Evolutionary conservation across 1,140 invertebrate genomes (phyloP), one percentile per base, ranked within the genome.

Genomic region (Eumeta japonica): DNA sequence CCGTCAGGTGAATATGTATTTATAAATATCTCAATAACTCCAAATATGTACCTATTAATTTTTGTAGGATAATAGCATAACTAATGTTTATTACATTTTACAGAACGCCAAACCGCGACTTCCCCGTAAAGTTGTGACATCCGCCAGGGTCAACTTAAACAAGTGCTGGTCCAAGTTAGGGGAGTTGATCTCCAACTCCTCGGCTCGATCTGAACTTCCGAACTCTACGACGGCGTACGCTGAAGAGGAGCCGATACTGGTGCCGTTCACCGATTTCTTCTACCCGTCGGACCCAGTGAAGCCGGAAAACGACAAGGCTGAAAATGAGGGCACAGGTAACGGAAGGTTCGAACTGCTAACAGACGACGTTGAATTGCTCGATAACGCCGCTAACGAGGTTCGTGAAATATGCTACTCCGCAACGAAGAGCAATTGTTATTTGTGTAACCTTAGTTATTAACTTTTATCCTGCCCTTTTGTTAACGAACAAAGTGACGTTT

Each of bases 161-260:
- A 73, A 71, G 56, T 78, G 78, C 55, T 81, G 79, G 79, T 67
- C 74, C 35, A 78, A 78, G 46, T 75, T 81, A 44, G 78, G 77
- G 43, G 77, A 79, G 39, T 46, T 78, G 37, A 73, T 77, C 40
- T 70, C 70, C 35, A 67, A 67, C 35, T 43, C 64, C 3, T 48
- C 65, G n/a, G 57, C 70, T 12, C 62, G 63, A 48, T 51, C 68
- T 54, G 64, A 65, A 58, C 58, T 72, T 45, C 59, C 62, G 62
- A 64, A 65, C 45, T 53, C 67, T 43, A 68, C 70, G 58, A 70
- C 68, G 67, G 67, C 50, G 32, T 60, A 62, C 45, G 39, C 51
- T 19, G 31, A 28, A 5, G 61, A 66, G 37, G 62, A 71, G 49
- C 61, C 66, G 24, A 43, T 73, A 27, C 33, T 68, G 20, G 46